Conservation (phyloP, 2,797 vertebrate species). For the Melanotaenia boesemani region DNA sequence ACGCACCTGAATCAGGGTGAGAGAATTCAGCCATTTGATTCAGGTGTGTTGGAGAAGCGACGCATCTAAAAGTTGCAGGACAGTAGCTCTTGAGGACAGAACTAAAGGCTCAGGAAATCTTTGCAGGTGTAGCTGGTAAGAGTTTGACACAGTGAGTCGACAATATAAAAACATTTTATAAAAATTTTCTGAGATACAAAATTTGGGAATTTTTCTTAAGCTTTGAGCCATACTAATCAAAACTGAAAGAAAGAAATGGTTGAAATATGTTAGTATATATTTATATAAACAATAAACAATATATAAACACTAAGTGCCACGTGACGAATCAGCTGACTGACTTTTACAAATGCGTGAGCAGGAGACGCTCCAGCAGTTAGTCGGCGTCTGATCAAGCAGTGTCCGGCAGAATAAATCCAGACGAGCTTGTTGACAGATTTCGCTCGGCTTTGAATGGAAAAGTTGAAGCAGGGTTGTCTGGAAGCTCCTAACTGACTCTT, state of each 20-base stretch:
- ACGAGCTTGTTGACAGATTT: too few species aligned
- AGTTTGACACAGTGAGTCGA: not conserved
- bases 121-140: not conserved
- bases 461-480: not conserved
- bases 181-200: not conserved
- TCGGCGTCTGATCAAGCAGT: too few species aligned
- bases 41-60: too few species aligned
- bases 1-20: too few species aligned
- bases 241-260: not conserved
- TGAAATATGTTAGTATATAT: not conserved
- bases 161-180: not conserved
- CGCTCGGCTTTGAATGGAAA: not conserved
- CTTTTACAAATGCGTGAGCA: constrained; percentile 12
- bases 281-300: too few species aligned
- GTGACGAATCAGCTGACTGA: constrained; percentile 79
- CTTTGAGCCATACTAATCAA: not conserved
- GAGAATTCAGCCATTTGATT: too few species aligned
- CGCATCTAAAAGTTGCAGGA: too few species aligned
- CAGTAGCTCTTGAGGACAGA: too few species aligned
- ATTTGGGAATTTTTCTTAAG: not conserved
- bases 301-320: constrained; percentile 29
- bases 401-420: not conserved
- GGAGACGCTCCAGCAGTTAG: accelerated
- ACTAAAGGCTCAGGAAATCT: too few species aligned
- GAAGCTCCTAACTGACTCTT: not conserved